Evolutionary conservation across 30 jellyfish, hydroid and myxozoan genomes (phyloP), one percentile per base, ranked within the genome.

Genomic region (Cassiopea xamachana): DNA sequence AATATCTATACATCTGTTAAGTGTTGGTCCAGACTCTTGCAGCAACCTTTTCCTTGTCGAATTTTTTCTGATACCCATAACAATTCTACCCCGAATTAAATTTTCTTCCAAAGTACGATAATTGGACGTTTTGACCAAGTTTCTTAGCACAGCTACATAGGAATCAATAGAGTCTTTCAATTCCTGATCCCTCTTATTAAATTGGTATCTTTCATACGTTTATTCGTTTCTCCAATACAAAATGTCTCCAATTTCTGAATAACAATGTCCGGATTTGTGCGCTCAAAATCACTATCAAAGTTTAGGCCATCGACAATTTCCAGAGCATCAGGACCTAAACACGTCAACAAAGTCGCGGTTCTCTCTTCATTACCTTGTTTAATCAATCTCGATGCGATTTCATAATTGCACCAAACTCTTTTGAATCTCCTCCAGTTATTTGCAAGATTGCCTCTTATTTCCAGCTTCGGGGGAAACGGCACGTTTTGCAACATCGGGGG

Each of bases 321-420:
- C 69, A 76, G 27, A 4, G 85, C 85, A 76, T 47, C 85, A 45
- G 85, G 85, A 27, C 85, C 85, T 49, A 76, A 73, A 73, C 81
- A 13, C 81, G 81, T 73, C 81, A 73, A 73, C 81, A 73, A 73
- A 73, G 81, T 73, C 58, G 81, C 81, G 81, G 81, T 73, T 73
- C 81, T 73, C 81, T 73, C 81, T 73, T 73, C 81, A 73, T 73
- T 73, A 7, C 81, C 58, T 73, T 73, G 81, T 39, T 73, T 73
- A 16, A 44, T 73, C 81, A 73, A 73, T 73, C 81, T 73, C 9
- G 81, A 73, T 47, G 81, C 81, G 58, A 73, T 73, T 73, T 73
- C 81, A 27, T 73, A 73, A 27, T 73, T 73, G 81, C 81, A 73
- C 81, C 81, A 73, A 73, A 73, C 81, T 73, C 81, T 19, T n/a